phyloP scores from a whole-genome alignment of 2,888 invertebrate genomes.

The Drosophila seclusa region DNA sequence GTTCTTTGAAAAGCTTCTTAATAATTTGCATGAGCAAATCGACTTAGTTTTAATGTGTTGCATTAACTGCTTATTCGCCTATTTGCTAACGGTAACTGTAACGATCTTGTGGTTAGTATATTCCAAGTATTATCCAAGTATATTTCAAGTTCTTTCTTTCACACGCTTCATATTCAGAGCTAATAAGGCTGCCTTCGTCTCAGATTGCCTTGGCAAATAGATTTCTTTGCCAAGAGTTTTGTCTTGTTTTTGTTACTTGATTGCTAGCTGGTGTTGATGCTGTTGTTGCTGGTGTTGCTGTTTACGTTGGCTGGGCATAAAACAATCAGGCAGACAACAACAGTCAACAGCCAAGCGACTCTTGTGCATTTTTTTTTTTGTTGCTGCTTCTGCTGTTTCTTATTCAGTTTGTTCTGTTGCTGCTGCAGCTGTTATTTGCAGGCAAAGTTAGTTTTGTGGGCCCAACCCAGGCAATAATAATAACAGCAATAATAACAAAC shows the following conservation, averaged over 20 bases:
- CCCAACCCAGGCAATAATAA: slow-evolving; percentile 71
- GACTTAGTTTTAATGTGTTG: not conserved
- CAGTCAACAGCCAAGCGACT: slow-evolving; percentile 40
- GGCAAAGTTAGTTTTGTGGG: slow-evolving; percentile 49
- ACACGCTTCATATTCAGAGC: slow-evolving; percentile 35
- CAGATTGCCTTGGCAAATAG: slow-evolving; percentile 44
- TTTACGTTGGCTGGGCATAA: slow-evolving; percentile 60
- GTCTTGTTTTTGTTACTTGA: slow-evolving; percentile 18
- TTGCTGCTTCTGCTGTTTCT: slow-evolving; percentile 32
- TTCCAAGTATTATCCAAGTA: slow-evolving; percentile 3
- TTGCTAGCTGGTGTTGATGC: slow-evolving; percentile 20
- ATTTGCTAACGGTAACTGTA: slow-evolving; percentile 18
- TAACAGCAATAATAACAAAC: slow-evolving; percentile 62
- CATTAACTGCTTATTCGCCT: not conserved
- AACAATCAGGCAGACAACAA: slow-evolving; percentile 53
- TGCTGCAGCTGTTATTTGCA: slow-evolving; percentile 50
- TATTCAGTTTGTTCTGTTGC: slow-evolving; percentile 41
- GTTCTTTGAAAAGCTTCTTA: not conserved
- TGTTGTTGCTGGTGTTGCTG: slow-evolving; percentile 18
- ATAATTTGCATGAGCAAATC: not conserved
- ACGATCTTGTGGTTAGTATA: not conserved
- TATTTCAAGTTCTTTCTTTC: slow-evolving; percentile 26
- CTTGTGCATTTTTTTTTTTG: slow-evolving; percentile 38
- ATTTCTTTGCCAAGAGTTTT: slow-evolving; percentile 46
- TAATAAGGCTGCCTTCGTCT: slow-evolving; percentile 15